Evolutionary conservation across 1,140 invertebrate species (phyloP), one percentile per base, ranked within the genome.

Genomic region (Drosophila lacteicornis): DNA sequence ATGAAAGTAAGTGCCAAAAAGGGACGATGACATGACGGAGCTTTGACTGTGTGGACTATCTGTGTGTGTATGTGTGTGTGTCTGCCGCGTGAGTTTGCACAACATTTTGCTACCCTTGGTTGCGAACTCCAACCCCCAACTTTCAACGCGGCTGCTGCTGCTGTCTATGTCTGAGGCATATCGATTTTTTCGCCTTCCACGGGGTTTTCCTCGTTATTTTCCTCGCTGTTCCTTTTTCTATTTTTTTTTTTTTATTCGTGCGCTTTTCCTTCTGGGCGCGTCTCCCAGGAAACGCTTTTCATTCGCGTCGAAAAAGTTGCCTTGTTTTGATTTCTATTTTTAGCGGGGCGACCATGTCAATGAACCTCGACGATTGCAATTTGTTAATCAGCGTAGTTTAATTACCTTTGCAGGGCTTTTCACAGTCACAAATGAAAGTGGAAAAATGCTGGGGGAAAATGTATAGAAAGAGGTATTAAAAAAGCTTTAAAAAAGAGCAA

Each of bases 41-140:
- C 30, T 19, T 19, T 9, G 40, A 36, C 58, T 51, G 30, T 40
- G 36, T 66, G 33, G 61, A 33, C 65, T 59, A 13, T 47, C 27
- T 66, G 57, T 69, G 43, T 63, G 30, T 63, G 42, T 66, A 27
- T 57, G 22, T 46, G 58, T 67, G 57, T 60, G 56, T 78, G 45
- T 67, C 53, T 56, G 45, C 63, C 61, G 79, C 79, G 75, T 66
- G 83, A 79, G 77, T 80, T 86, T 78, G 80, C 81, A 75, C 84
- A 76, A 81, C 86, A 90, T 86, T 85, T 90, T 90, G 81, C 86
- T 86, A 91, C 86, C 86, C 86, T 82, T 86, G 79, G 17, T 68
- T 55, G 63, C 55, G 69, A 82, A 66, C 80, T 62, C 63, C 80
- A 62, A 62, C 75, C 62, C 80, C 66, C 60, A 67, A 47, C 75